These are phyloP conservation scores for Melanerpes formicivorus DNA, from an alignment of 2,113 vertebrate species.

Conservation along the genomic window DNA sequence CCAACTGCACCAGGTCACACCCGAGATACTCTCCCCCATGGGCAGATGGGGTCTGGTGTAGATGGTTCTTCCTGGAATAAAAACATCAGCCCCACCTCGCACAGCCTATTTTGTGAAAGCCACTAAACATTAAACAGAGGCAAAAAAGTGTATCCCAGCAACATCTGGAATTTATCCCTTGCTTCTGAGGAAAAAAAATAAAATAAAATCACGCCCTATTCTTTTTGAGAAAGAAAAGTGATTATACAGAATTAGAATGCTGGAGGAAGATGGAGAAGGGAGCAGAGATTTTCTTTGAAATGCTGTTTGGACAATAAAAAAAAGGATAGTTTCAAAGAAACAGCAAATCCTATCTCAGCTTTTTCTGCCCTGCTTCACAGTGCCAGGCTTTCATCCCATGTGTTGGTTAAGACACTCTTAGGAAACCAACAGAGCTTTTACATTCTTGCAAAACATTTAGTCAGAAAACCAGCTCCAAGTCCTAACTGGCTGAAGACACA, in stretches of 20 bases:
- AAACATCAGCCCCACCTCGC: slow-evolving; percentile 15
- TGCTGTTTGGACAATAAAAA: slow-evolving; percentile 10
- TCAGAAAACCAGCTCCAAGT: background rate
- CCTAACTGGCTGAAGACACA: background rate
- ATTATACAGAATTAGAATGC: slow-evolving; percentile 48
- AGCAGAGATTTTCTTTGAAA: slow-evolving; percentile 45
- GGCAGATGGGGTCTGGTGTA: background rate
- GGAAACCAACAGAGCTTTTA: background rate
- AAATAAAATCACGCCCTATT: background rate
- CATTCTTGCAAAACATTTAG: background rate
- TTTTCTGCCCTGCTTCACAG: background rate
- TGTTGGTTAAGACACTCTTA: background rate
- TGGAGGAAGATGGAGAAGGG: slow-evolving; percentile 28
- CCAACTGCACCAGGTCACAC: background rate
- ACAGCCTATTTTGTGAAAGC: slow-evolving; percentile 22
- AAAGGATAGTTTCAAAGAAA: slow-evolving; percentile 24
- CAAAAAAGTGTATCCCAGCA: slow-evolving; percentile 24
- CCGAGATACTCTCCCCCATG: fast-evolving
- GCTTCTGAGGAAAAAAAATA: background rate
- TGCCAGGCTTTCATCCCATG: background rate
- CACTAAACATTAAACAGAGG: background rate
- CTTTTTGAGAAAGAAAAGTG: slow-evolving; percentile 53
- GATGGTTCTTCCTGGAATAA: slow-evolving; percentile 12
- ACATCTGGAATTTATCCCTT: slow-evolving; percentile 58
- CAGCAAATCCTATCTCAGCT: slow-evolving; percentile 19